Conservation (phyloP, 2,888 invertebrate species). For the Odontocolon sp. region DNA sequence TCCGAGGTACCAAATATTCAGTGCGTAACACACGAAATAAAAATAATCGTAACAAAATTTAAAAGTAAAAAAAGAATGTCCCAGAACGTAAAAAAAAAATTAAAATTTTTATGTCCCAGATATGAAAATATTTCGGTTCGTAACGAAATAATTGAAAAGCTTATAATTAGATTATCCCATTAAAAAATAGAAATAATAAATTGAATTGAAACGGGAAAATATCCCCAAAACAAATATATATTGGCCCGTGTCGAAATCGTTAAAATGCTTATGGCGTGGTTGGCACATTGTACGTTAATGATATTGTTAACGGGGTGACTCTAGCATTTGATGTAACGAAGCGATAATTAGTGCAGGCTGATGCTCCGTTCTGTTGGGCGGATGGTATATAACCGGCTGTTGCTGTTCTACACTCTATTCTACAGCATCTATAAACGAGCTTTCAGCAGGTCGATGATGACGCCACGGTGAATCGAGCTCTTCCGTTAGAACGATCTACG, state of each 20-base stretch:
- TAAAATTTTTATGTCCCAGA: no score
- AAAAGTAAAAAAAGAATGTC: no score
- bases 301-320: conserved; percentile 40
- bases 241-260: not conserved
- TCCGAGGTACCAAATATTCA: no score
- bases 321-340: conserved; percentile 42
- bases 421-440: conserved; percentile 23
- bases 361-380: not conserved
- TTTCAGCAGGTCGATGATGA: conserved; percentile 16
- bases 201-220: not conserved
- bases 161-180: no score
- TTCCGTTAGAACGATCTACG: conserved; percentile 25
- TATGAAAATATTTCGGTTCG: no score
- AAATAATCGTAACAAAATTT: no score
- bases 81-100: no score
- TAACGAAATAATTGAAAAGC: no score
- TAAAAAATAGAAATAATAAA: not conserved
- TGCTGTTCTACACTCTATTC: conserved; percentile 13
- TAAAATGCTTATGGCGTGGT: not conserved
- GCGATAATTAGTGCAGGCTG: conserved; percentile 47
- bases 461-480: not conserved
- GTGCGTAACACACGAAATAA: no score
- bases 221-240: not conserved
- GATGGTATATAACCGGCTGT: conserved; percentile 21
- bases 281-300: conserved; percentile 15